phyloP scores from a whole-genome alignment of 2,113 vertebrate species.

The Agapornis roseicollis region DNA sequence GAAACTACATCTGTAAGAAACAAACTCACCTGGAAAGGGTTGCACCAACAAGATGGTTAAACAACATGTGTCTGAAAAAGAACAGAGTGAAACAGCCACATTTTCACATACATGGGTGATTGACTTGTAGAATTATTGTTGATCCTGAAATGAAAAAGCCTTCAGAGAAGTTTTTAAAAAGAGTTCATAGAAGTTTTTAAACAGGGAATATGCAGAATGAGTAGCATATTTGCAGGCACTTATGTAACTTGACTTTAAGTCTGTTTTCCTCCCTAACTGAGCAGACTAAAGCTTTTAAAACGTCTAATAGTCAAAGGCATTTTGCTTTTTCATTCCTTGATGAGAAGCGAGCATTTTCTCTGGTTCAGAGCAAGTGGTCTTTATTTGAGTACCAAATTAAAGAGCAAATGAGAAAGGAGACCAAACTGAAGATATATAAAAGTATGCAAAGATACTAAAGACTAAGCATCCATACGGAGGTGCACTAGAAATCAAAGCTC shows the following conservation, averaged over 20 bases:
- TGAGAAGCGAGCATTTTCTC: not conserved
- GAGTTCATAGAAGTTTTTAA: not conserved
- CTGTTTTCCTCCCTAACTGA: not conserved
- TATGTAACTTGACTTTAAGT: not conserved
- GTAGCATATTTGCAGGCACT: not conserved
- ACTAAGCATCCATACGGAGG: not conserved
- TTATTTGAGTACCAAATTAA: not conserved
- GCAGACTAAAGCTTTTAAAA: not conserved
- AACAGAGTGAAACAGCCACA: not conserved
- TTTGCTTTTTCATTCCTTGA: not conserved
- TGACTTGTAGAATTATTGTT: not conserved
- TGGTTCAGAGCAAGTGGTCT: not conserved
- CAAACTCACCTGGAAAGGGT: not conserved
- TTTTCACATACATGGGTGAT: not conserved
- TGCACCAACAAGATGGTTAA: not conserved
- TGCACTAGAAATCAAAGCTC: not conserved
- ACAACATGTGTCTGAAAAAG: not conserved
- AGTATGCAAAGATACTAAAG: not conserved
- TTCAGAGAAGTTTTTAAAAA: not conserved
- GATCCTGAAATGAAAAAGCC: not conserved
- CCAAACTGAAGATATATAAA: not conserved
- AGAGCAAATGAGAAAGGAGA: not conserved
- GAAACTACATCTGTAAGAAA: not conserved
- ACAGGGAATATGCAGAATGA: not conserved
- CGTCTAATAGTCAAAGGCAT: not conserved